Conservation (phyloP, 2,888 invertebrate species). For the Oscheius sp. region DNA sequence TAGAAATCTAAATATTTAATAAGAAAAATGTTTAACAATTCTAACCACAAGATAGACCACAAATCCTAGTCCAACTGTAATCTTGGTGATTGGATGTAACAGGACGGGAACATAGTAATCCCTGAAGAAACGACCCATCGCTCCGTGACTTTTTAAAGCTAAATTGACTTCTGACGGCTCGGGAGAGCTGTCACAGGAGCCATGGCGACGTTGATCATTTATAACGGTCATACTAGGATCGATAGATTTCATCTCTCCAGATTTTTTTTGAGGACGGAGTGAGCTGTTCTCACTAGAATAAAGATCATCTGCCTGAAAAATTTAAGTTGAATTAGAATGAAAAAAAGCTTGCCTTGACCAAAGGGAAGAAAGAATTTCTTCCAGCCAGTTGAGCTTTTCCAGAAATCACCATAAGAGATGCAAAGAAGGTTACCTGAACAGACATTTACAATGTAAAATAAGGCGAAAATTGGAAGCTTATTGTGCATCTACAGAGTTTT, state of each 20-base stretch:
- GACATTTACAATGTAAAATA: no score
- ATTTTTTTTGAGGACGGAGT: constrained; percentile 13
- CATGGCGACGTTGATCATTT: constrained; percentile 3
- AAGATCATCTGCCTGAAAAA: constrained; percentile 35
- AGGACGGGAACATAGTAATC: constrained; percentile 67
- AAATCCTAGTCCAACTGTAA: constrained; percentile 80
- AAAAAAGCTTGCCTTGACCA: constrained; percentile 33
- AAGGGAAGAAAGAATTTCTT: constrained; percentile 72
- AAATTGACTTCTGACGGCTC: constrained; percentile 46
- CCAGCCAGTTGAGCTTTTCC: constrained; percentile 88
- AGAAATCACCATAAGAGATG: constrained; percentile 87
- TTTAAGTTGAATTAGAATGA: background rate
- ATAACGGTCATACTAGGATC: background rate
- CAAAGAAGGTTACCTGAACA: constrained; percentile 91
- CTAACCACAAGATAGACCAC: constrained; percentile 82
- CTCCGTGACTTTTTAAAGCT: constrained; percentile 55
- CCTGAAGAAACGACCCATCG: constrained; percentile 65
- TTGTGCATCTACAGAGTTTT: no score
- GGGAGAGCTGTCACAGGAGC: constrained; percentile 23
- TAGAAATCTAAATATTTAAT: constrained; percentile 71
- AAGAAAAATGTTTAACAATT: background rate
- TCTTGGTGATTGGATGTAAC: constrained; percentile 61
- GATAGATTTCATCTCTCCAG: background rate
- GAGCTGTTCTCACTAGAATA: constrained; percentile 41
- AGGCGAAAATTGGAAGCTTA: no score